Evolutionary conservation across 2,888 invertebrate species (phyloP).

Genomic region (Athripsodes cinereus): DNA sequence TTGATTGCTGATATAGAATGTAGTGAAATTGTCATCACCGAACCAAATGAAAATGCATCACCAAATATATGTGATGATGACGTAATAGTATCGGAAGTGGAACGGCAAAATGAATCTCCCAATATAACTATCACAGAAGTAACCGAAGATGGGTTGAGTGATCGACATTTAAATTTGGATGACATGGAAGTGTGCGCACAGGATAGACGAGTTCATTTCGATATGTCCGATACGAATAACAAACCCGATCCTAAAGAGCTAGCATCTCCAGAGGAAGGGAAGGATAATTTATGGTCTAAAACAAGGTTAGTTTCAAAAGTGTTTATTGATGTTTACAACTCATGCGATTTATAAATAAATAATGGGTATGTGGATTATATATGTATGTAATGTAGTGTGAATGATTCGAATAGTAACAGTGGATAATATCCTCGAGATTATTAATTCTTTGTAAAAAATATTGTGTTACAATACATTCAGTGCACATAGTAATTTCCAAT

Average conservation of each 20-base stretch:
- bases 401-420: too few relatives aligned
- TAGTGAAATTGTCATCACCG: constrained; percentile 39
- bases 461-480: constrained; percentile 1
- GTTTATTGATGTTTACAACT: background rate
- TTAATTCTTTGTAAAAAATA: background rate
- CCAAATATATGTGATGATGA: constrained; percentile 8
- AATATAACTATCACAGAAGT: constrained; percentile 49
- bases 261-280: constrained; percentile 9
- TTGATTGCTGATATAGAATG: constrained; percentile 32
- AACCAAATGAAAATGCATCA: constrained; percentile 37
- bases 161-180: constrained; percentile 9
- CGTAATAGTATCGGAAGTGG: constrained; percentile 8
- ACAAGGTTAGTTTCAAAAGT: constrained; percentile 21
- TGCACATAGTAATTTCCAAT: constrained; percentile 13
- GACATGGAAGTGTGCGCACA: constrained; percentile 9
- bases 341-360: background rate
- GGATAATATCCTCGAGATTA: background rate
- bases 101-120: constrained; percentile 35
- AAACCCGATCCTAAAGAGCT: constrained; percentile 11
- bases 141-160: constrained; percentile 39
- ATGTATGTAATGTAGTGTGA: constrained; percentile 1
- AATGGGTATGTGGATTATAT: constrained; percentile 12
- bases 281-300: constrained; percentile 26
- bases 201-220: constrained; percentile 25
- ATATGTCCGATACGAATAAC: constrained; percentile 14